Percentiles rank a stretch among this genome's conserved stretches.
Evolutionary conservation across 2,113 vertebrate species (phyloP).

Genomic region (Nettapus auritus): DNA sequence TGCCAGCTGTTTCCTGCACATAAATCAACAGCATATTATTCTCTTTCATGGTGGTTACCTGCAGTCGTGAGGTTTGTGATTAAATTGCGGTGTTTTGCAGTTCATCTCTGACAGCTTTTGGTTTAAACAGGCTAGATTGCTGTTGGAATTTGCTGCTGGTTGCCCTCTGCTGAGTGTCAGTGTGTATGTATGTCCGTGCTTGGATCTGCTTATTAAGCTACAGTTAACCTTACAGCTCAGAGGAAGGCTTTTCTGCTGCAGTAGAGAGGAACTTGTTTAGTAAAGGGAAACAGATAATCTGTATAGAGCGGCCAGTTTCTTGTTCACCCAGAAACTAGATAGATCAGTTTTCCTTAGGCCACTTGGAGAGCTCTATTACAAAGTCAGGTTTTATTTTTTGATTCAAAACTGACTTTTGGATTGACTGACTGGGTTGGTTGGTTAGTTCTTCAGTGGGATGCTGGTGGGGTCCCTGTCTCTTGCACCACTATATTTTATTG

Average conservation of each 20-base stretch:
- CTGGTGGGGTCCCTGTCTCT: background rate
- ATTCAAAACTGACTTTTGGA: background rate
- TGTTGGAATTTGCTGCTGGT: background rate
- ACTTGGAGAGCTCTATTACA: background rate
- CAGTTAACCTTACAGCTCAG: background rate
- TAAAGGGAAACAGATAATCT: background rate
- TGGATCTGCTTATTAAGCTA: background rate
- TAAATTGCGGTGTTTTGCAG: background rate
- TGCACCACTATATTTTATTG: background rate
- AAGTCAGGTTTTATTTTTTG: background rate
- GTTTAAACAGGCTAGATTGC: background rate
- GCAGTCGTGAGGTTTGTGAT: background rate
- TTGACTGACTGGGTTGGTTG: background rate
- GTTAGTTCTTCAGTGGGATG: background rate
- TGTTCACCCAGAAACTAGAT: background rate
- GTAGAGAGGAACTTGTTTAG: background rate
- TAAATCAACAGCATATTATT: accelerated
- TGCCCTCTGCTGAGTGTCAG: background rate
- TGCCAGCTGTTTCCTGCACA: background rate
- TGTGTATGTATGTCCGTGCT: background rate
- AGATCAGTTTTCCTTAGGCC: background rate
- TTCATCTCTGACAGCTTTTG: background rate
- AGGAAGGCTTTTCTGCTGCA: background rate
- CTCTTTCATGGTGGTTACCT: background rate
- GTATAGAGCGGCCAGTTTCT: background rate